Conservation (phyloP, 2,797 vertebrate genomes). For the Sebastolobus altivelis region DNA sequence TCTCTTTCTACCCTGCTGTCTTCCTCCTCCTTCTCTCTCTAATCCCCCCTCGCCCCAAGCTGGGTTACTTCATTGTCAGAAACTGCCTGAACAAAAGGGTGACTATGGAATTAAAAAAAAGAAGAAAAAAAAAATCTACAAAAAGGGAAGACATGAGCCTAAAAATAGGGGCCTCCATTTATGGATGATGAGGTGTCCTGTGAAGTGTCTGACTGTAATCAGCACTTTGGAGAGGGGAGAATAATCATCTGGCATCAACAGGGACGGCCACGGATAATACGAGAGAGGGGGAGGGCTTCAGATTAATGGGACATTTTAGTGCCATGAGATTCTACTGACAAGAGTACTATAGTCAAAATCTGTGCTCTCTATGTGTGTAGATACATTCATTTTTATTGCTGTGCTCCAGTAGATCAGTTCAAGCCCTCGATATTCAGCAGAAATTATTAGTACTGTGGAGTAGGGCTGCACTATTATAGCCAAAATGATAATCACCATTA, state of each 20-base stretch:
- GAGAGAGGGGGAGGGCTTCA: conserved; percentile 15
- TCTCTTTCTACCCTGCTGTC: conserved; percentile 9
- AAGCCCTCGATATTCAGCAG: not conserved
- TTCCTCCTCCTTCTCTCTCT: conserved; percentile 12
- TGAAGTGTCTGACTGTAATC: conserved; percentile 67
- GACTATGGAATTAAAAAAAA: not conserved
- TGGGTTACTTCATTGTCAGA: conserved; percentile 35
- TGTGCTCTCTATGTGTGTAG: conserved; percentile 6
- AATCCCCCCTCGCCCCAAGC: conserved; percentile 24
- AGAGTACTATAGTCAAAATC: conserved; percentile 10
- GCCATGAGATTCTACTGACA: conserved; percentile 33
- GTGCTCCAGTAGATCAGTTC: not conserved
- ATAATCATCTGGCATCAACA: conserved; percentile 52
- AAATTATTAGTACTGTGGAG: not conserved
- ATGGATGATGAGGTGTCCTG: conserved; percentile 58
- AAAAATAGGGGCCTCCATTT: conserved; percentile 60
- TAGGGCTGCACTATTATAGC: not conserved
- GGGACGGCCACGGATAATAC: conserved; percentile 38
- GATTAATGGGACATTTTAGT: conserved; percentile 44
- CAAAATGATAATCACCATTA: not conserved
- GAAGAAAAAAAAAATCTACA: conserved; percentile 1
- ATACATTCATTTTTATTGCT: conserved; percentile 14
- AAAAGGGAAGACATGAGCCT: conserved; percentile 31
- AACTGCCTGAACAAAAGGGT: conserved; percentile 31
- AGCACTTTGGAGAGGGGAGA: conserved; percentile 52